Base-by-base conservation (phyloP, 2,113 vertebrate genomes). In the Spea multiplicata region DNA sequence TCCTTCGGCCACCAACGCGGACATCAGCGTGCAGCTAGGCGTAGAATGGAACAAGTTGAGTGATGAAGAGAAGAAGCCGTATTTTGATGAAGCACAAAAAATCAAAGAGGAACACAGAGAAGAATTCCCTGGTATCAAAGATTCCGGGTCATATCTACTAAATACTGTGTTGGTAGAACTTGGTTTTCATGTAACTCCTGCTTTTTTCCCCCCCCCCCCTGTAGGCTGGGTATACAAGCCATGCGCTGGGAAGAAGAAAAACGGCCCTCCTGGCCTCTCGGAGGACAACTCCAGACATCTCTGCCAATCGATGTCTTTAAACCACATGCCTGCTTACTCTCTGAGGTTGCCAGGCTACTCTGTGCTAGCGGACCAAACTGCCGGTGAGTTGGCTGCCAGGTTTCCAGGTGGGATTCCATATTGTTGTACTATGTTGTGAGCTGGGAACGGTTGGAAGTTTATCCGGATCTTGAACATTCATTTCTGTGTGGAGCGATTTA, bases 221-320 rank as follows among this genome's bases (percentile, higher is more conserved):
- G 30, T 53, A 95, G 94, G 85, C 84, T 94, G 93, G 92, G 89
- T 93, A 86, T 94, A 94, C 88, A 91, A 94, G 47, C 92, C 93
- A 85, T 89, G 87, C 74, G 84, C 87, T 3, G 85, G 88, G 80
- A 94, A 92, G 82, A 91, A 83, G 81, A 95, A 92, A 83, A 83
- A 86, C 72, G 86, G 84, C 53, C 83, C 85, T 53, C 30, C 86
- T 47, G 85, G 85, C 82, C 84, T 83, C 30, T 30, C 30, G 30
- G 30, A 30, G 30, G 30, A 30, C 30, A 30, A 30, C 73, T 86
- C 85, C 73, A 71, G 77, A 83, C 81, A 83, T 3, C 10, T 65
- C 83, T 57, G 85, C 90, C 83, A 88, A 90, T 86, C 89, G 81
- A 77, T 85, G 70, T 50, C 86, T 83, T 84, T 91, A 77, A 89